Evolutionary conservation across 2,888 invertebrate genomes (phyloP).

Genomic region (Eristalis pertinax): DNA sequence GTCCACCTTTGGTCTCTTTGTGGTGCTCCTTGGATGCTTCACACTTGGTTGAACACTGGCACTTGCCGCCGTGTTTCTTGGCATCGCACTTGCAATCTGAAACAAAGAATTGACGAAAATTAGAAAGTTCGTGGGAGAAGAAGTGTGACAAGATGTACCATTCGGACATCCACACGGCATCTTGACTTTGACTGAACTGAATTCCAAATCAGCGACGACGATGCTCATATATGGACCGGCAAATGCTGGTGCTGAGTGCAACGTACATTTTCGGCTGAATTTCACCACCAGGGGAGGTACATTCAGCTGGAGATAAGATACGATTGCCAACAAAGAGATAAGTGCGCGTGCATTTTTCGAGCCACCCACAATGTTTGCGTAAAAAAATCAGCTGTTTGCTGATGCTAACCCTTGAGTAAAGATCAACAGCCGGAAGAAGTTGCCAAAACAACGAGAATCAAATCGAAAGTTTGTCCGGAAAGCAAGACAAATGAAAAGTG

Average conservation of each 20-base stretch:
- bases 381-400: neutral
- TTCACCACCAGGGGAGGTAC: neutral
- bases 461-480: neutral
- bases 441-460: neutral
- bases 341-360: neutral
- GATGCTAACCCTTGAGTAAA: neutral
- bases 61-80: constrained; percentile 18
- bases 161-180: constrained; percentile 36
- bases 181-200: constrained; percentile 5
- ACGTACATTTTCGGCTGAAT: neutral
- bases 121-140: neutral
- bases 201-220: neutral
- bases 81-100: constrained; percentile 24
- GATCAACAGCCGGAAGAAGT: neutral
- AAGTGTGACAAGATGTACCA: neutral
- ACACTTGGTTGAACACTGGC: constrained; percentile 22
- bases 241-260: constrained; percentile 31
- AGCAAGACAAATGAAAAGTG: no score
- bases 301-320: neutral
- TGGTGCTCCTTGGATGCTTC: neutral
- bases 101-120: neutral
- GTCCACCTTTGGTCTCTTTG: neutral
- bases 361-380: neutral
- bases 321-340: neutral
- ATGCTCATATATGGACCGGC: constrained; percentile 1